Base-by-base conservation (phyloP, 2,888 invertebrate genomes). In the Ochropacha duplaris region DNA sequence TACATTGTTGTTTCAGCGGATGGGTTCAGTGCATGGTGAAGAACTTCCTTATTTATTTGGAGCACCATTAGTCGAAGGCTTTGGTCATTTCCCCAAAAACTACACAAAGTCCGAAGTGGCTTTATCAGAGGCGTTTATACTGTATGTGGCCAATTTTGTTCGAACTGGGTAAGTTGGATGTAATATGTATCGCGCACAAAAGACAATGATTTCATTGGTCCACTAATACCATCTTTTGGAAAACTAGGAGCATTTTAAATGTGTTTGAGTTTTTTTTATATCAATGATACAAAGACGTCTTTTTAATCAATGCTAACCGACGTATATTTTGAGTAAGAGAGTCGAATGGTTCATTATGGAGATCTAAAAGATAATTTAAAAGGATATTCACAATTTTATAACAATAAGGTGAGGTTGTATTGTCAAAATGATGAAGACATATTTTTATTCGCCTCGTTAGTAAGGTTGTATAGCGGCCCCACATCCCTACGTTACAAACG, bases 21-120 rank as follows among this genome's bases (percentile, higher is more conserved):
- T 97, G 96, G 98, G 98, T 19, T 97, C 98, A 0, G 97, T 98
- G 3, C 98, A 98, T 78, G 98, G 98, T 0, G 98, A 98, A 86
- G 98, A 98, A 77, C 90, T 98, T 62, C 96, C 98, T 0, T 98
- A 98, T 84, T 94, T 98, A 66, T 98, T 98, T 76, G 98, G 98
- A 36, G 98, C 98, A 11, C 98, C 98, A 4, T 90, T 98, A 52
- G 96, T 97, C 11, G 97, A 97, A 65, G 96, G 96, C 4, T 94
- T 94, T 81, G 96, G 94, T 68, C 97, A 97, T 87, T 98, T 98
- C 77, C 96, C 96, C 2, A 95, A 94, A 79, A 98, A 98, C 92
- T 98, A 97, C 88, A 97, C 98, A 11, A 96, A 96, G 86, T 95
- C 96, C 22, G 98, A 98, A 90, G 94, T 96, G 57, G 96, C 96